Base-by-base conservation (phyloP, 2,113 vertebrate genomes). In the Heliornis fulica region DNA sequence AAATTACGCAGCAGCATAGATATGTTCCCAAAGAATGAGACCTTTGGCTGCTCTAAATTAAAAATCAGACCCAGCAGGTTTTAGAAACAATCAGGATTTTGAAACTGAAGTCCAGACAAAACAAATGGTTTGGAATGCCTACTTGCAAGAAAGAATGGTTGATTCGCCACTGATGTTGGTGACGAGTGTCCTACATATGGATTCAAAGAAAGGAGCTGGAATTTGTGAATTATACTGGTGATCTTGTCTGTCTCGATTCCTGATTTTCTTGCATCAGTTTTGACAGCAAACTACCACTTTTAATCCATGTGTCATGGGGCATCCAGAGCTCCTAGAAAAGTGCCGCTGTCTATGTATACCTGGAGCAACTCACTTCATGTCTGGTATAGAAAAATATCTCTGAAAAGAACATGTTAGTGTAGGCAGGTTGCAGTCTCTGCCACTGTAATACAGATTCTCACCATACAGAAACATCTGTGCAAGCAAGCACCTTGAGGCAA, bases 331-430 rank as follows among this genome's bases (percentile, higher is more conserved):
- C 48, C 66, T 80, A 59, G 53, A 46, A 70, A 84, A 84, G 45
- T 32, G 29, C 17, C 0, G 0, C 56, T 50, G 9, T 53, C 19
- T 25, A 53, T 0, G 50, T 15, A 0, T 40, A 78, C 50, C 64
- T 45, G 36, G n/a, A 45, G 81, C 28, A 74, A 59, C 41, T 61
- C 63, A 34, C 29, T 50, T n/a, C 40, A 36, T 1, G 5, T 7
- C 74, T 74, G 45, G 20, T 43, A 40, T 7, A 75, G 77, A 40
- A 71, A 43, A 36, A 83, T 40, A 21, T 19, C 36, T n/a, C 56
- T 83, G 45, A 46, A 66, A 53, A 82, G 54, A 63, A 43, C 18
- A 41, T 3, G 22, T 7, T 41, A 46, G 45, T 83, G 40, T 68
- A 69, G 63, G 46, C 80, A 80, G 50, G 63, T 13, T 89, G 51